A percentile compares a stretch with the other conserved stretches of the same genome.
Evolutionary conservation across 2,113 vertebrate genomes (phyloP).

Genomic region (Bufo bufo): DNA sequence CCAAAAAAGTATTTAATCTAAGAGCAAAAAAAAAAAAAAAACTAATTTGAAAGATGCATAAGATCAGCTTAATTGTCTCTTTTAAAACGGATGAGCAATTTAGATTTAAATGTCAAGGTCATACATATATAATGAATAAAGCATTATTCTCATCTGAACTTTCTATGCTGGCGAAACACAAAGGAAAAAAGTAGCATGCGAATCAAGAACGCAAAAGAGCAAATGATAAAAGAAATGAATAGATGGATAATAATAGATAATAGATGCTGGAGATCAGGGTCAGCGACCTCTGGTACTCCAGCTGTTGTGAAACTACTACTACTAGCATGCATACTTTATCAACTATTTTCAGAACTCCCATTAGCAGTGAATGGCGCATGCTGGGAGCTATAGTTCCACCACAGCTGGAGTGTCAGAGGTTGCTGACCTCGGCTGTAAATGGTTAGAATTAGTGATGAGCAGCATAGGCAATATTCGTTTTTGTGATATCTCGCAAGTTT

Average conservation of each 20-base stretch:
- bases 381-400: no score
- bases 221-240: background rate
- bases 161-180: constrained; percentile 2
- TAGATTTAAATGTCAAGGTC: constrained; percentile 37
- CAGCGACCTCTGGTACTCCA: no score
- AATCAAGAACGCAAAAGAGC: background rate
- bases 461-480: no score
- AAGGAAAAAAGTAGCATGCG: background rate
- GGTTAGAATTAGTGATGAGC: no score
- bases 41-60: constrained; percentile 10
- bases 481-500: no score
- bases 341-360: no score
- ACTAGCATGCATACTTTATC: no score
- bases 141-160: constrained; percentile 22
- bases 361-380: no score
- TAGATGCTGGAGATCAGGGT: no score
- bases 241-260: background rate
- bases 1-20: background rate
- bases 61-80: constrained; percentile 27
- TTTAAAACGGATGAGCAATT: constrained; percentile 29
- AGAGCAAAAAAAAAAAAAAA: constrained; percentile 9
- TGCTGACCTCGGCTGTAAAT: no score
- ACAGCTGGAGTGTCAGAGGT: no score
- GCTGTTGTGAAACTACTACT: no score
- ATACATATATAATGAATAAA: constrained; percentile 13